These are phyloP conservation scores for Malthinus flaveolus DNA, from an alignment of 2,888 invertebrate species.

Conservation along the genomic window DNA sequence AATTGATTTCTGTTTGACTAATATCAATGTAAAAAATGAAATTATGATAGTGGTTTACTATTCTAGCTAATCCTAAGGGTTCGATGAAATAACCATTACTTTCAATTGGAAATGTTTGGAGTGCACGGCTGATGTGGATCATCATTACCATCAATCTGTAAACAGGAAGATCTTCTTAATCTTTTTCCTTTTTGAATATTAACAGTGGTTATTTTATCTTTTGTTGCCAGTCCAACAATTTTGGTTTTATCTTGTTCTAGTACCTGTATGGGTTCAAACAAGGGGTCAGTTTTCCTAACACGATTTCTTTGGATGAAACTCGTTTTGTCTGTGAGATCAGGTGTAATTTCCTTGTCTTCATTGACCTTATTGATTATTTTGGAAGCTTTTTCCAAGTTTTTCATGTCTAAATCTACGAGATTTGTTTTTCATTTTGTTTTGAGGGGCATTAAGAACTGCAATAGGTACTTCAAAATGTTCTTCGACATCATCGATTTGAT, in stretches of 20 bases:
- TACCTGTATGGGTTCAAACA: too few relatives aligned
- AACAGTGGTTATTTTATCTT: too few relatives aligned
- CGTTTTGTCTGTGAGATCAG: background rate
- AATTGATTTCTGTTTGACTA: too few relatives aligned
- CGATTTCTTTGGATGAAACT: background rate
- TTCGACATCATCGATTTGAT: background rate
- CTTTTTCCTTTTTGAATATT: too few relatives aligned
- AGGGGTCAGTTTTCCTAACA: too few relatives aligned
- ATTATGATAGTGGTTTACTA: constrained; percentile 27
- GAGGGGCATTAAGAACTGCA: background rate
- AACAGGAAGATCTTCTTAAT: too few relatives aligned
- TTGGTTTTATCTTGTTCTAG: too few relatives aligned
- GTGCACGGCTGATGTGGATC: constrained; percentile 27
- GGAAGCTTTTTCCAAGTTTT: background rate
- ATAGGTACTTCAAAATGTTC: background rate
- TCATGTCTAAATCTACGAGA: too few relatives aligned
- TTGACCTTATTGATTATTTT: background rate
- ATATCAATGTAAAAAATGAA: constrained; percentile 33
- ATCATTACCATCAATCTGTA: too few relatives aligned
- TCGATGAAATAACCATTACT: constrained; percentile 28
- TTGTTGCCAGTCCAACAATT: too few relatives aligned
- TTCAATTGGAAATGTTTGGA: constrained; percentile 22
- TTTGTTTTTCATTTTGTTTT: background rate
- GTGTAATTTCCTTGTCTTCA: background rate
- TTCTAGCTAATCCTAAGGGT: constrained; percentile 22